Conservation (phyloP, 2,888 invertebrate genomes). For the Amphipyra berbera region DNA sequence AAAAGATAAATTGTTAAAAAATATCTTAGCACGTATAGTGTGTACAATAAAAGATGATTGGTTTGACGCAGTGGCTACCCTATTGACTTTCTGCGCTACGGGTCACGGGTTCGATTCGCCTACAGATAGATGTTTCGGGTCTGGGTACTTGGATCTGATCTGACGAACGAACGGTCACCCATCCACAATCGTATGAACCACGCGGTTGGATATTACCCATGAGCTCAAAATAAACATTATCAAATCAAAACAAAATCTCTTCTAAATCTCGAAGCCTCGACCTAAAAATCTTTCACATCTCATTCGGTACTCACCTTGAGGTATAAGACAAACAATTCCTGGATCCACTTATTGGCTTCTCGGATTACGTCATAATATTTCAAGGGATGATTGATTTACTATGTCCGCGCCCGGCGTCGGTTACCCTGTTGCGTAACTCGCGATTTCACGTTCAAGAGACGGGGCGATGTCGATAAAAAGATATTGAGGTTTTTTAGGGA, state of each 20-base stretch:
- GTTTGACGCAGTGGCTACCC: no score
- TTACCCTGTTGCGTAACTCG: constrained; percentile 53
- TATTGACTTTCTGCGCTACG: no score
- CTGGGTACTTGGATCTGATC: no score
- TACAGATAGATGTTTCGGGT: no score
- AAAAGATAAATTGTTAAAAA: no score
- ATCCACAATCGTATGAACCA: no score
- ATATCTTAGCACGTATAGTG: no score
- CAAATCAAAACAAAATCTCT: constrained; percentile 4
- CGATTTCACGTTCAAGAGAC: constrained; percentile 29
- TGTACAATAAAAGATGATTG: no score
- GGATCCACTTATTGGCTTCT: constrained; percentile 69
- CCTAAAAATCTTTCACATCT: constrained; percentile 18
- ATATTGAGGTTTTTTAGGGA: neutral
- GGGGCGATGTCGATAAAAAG: constrained; percentile 40
- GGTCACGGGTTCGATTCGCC: no score
- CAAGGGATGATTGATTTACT: constrained; percentile 66
- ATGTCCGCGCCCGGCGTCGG: constrained; percentile 19
- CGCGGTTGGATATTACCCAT: no score
- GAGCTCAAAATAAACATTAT: neutral
- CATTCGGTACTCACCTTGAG: constrained; percentile 23
- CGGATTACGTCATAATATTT: constrained; percentile 67
- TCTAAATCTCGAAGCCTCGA: neutral
- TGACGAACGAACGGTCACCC: no score
- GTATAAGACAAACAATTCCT: constrained; percentile 58